Evolutionary conservation across 1,140 invertebrate species (phyloP).

Genomic region (Panagrolaimus sp.): DNA sequence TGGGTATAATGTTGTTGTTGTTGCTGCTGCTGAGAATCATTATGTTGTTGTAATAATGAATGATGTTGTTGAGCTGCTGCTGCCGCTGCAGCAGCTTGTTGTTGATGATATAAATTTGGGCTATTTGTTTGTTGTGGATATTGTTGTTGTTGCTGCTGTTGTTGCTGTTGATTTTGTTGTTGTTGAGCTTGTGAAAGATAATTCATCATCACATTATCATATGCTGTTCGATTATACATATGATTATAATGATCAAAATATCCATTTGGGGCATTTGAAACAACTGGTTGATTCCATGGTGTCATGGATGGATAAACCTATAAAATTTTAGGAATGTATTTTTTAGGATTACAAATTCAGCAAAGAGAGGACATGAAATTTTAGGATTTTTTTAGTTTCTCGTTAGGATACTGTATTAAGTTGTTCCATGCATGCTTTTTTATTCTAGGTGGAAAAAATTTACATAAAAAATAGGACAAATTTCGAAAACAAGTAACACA

Average conservation of each 20-base stretch:
- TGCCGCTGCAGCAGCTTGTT: neutral
- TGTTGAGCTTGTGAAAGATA: neutral
- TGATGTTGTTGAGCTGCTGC: neutral
- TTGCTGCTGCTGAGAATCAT: neutral
- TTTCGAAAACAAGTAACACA: neutral
- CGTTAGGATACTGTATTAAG: too few species aligned
- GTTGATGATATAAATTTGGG: neutral
- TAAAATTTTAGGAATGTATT: neutral
- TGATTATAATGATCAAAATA: constrained; percentile 1
- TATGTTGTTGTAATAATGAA: neutral
- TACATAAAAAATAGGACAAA: neutral
- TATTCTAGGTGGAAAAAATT: too few species aligned
- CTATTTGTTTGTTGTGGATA: constrained; percentile 3
- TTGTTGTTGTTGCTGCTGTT: neutral
- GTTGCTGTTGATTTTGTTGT: constrained; percentile 7
- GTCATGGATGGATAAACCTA: constrained; percentile 1
- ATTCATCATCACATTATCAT: constrained; percentile 14
- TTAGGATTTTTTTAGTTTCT: too few species aligned
- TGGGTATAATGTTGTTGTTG: neutral
- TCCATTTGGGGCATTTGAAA: neutral
- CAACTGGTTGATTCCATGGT: constrained; percentile 6
- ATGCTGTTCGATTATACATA: constrained; percentile 3
- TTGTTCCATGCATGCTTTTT: too few species aligned
- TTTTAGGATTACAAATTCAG: too few species aligned
- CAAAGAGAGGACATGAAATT: too few species aligned